phyloP scores from a whole-genome alignment of 2,797 vertebrate genomes.

The Sebastes oblongus region DNA sequence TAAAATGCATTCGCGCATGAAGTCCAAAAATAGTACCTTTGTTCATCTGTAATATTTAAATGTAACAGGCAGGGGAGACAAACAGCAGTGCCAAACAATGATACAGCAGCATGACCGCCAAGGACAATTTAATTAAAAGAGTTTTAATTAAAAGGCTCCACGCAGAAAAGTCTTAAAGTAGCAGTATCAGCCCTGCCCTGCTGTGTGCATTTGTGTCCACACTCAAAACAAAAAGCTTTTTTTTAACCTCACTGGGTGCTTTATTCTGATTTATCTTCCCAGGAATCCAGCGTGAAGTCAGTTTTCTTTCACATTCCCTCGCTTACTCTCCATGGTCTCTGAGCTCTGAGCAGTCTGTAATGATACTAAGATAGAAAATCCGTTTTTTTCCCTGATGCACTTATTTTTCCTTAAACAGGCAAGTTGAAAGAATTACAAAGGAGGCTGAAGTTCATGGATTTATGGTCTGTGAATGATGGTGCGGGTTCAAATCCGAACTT shows the following conservation, averaged over 20 bases:
- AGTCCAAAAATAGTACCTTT: slow-evolving; percentile 11
- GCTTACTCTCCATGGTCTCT: background rate
- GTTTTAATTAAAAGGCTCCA: slow-evolving; percentile 75
- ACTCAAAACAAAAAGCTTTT: slow-evolving; percentile 36
- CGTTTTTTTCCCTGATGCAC: background rate
- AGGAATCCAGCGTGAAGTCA: slow-evolving; percentile 18
- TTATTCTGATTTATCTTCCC: slow-evolving; percentile 38
- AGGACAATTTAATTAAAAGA: slow-evolving; percentile 70
- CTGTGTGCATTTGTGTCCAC: slow-evolving; percentile 57
- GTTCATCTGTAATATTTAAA: slow-evolving; percentile 49
- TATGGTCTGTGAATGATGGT: background rate
- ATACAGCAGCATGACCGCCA: slow-evolving; percentile 63
- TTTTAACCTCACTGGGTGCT: slow-evolving; percentile 42
- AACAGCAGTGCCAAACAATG: slow-evolving; percentile 56
- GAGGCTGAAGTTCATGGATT: background rate
- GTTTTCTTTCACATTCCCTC: slow-evolving; percentile 24
- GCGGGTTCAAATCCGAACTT: background rate
- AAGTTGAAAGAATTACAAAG: background rate
- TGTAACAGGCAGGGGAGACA: slow-evolving; percentile 54
- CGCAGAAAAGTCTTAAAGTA: slow-evolving; percentile 62
- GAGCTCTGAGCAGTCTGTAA: slow-evolving; percentile 20
- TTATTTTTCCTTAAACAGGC: background rate
- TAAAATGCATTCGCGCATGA: background rate
- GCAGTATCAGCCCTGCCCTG: slow-evolving; percentile 62
- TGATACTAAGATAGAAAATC: background rate